phyloP scores from a whole-genome alignment of 1,140 invertebrate genomes.

The Drosophila micromelanica region DNA sequence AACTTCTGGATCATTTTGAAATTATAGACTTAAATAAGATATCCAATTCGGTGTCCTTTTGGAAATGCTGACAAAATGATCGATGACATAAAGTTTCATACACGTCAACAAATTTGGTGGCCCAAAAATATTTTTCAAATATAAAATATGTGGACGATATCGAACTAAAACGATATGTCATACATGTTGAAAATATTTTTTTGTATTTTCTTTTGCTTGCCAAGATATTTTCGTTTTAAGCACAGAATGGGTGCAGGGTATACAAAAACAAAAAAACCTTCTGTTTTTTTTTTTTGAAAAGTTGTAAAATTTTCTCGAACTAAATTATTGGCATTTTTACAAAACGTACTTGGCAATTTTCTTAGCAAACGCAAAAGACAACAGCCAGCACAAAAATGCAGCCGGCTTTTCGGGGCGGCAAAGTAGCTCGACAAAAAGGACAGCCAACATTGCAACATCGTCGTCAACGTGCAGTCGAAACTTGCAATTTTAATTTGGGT shows the following conservation, averaged over 20 bases:
- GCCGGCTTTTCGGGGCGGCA: constrained; percentile 42
- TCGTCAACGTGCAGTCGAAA: constrained; percentile 70
- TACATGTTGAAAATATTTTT: no score
- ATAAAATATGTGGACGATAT: no score
- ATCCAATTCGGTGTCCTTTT: no score
- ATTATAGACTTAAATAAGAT: no score
- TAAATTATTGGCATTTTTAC: constrained; percentile 77
- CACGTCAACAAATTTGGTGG: no score
- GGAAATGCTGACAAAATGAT: no score
- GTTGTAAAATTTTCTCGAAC: constrained; percentile 69
- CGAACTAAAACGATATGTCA: no score
- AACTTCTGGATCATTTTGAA: no score
- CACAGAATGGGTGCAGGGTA: not conserved
- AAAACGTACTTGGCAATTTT: constrained; percentile 75
- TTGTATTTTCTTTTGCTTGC: no score
- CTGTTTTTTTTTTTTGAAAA: constrained; percentile 54
- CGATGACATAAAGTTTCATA: no score
- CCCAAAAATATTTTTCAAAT: no score
- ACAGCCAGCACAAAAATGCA: constrained; percentile 25
- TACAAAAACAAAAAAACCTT: constrained; percentile 11
- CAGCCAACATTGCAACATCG: constrained; percentile 27
- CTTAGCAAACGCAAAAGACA: constrained; percentile 47
- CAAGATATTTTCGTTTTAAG: not conserved
- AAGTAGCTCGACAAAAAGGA: constrained; percentile 31
- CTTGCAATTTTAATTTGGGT: constrained; percentile 74